Percentiles rank a stretch among this genome's conserved stretches.
Conservation (phyloP, 1,140 invertebrate species). For the Gryllus bimaculatus region DNA sequence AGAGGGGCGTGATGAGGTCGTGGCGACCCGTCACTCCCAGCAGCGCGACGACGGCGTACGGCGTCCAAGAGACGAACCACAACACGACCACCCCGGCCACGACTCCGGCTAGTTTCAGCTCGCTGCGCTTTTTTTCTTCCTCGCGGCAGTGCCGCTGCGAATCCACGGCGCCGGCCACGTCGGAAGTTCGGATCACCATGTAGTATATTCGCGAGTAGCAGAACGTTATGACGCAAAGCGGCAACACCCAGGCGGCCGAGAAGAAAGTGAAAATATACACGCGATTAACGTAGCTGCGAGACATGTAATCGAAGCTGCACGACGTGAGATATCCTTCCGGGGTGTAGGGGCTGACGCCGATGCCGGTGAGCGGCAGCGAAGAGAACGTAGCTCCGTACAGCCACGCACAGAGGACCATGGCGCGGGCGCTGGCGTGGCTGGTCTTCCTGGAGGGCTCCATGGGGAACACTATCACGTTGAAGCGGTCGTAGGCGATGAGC, state of each 20-base stretch:
- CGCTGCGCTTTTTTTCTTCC: slow-evolving; percentile 53
- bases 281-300: slow-evolving; percentile 27
- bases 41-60: slow-evolving; percentile 60
- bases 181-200: slow-evolving; percentile 43
- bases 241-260: slow-evolving; percentile 55
- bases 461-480: slow-evolving; percentile 60
- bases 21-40: slow-evolving; percentile 56
- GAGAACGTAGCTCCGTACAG: slow-evolving; percentile 58
- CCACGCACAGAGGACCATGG: slow-evolving; percentile 57
- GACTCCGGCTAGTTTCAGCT: slow-evolving; percentile 53
- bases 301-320: slow-evolving; percentile 68
- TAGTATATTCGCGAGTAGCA: slow-evolving; percentile 60
- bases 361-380: slow-evolving; percentile 50
- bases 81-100: slow-evolving; percentile 54
- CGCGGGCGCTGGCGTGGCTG: slow-evolving; percentile 42
- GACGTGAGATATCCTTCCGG: slow-evolving; percentile 69
- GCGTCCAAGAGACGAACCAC: slow-evolving; percentile 68
- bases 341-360: slow-evolving; percentile 60
- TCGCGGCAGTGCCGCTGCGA: slow-evolving; percentile 45
- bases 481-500: slow-evolving; percentile 59
- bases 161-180: slow-evolving; percentile 29
- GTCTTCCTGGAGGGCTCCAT: slow-evolving; percentile 49
- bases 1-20: slow-evolving; percentile 49
- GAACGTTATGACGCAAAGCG: slow-evolving; percentile 55
- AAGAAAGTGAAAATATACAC: slow-evolving; percentile 58